phyloP scores from a whole-genome alignment of 2,888 invertebrate species.

The Philonicus albiceps region DNA sequence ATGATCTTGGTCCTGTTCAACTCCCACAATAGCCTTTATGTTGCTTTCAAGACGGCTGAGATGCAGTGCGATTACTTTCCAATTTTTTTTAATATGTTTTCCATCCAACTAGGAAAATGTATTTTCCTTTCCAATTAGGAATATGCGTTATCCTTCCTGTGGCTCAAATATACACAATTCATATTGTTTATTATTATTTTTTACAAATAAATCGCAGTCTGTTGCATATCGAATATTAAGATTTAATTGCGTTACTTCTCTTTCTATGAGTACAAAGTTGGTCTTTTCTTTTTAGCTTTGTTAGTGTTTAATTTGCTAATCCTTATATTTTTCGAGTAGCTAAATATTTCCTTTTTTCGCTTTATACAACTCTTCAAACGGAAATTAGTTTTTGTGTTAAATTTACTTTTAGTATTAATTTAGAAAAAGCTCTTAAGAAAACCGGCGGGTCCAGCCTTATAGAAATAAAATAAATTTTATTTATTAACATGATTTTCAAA shows the following conservation, averaged over 20 bases:
- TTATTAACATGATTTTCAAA: background rate
- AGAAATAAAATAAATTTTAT: constrained; percentile 5
- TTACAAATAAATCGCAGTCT: constrained; percentile 29
- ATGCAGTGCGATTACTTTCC: background rate
- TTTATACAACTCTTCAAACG: background rate
- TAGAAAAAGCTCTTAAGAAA: constrained; percentile 96
- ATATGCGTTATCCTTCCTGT: background rate
- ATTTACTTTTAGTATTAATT: constrained; percentile 55
- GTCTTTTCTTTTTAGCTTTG: constrained; percentile 22
- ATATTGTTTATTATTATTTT: background rate
- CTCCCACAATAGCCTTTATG: background rate
- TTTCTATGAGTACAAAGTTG: constrained; percentile 38
- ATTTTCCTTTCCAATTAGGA: background rate
- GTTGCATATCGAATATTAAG: constrained; percentile 15
- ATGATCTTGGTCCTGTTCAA: constrained; percentile 10
- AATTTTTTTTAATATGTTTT: background rate
- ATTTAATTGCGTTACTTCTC: constrained; percentile 8
- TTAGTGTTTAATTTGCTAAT: constrained; percentile 28
- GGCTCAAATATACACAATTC: background rate
- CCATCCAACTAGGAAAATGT: background rate
- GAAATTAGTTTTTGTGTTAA: constrained; percentile 13
- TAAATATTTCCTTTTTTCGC: background rate
- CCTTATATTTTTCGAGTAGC: constrained; percentile 13
- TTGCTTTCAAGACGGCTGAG: background rate
- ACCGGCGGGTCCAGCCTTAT: constrained; percentile 88